Evolutionary conservation across 2,888 invertebrate species (phyloP).

Genomic region (Oegoconia quadripuncta): DNA sequence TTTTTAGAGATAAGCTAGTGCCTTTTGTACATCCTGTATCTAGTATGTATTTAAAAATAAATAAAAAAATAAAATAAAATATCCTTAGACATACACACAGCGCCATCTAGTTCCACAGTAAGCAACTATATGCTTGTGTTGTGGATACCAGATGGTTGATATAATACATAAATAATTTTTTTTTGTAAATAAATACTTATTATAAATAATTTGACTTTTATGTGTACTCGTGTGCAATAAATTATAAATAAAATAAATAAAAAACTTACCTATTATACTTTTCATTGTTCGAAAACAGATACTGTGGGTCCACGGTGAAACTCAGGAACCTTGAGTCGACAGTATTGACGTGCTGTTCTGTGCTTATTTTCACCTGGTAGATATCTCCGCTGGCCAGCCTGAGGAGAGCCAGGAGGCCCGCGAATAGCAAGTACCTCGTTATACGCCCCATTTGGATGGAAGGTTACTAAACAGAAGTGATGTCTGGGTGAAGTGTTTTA

Average conservation of each 20-base stretch:
- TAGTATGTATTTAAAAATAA: too few species aligned
- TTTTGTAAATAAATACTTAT: too few species aligned
- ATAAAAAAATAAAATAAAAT: too few species aligned
- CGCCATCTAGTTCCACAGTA: too few species aligned
- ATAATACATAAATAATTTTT: too few species aligned
- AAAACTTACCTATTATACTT: slow-evolving; percentile 48
- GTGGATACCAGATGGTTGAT: too few species aligned
- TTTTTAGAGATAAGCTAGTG: too few species aligned
- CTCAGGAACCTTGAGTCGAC: slow-evolving; percentile 86
- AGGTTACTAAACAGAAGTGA: slow-evolving; percentile 9
- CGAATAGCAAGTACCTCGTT: slow-evolving; percentile 4
- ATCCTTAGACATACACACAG: too few species aligned
- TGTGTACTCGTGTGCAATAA: too few species aligned
- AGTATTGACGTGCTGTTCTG: slow-evolving; percentile 80
- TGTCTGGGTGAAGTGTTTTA: slow-evolving; percentile 28
- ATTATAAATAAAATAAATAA: slow-evolving; percentile 20
- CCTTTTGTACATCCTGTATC: too few species aligned
- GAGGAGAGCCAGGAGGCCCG: slow-evolving; percentile 15
- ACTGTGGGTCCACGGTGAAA: slow-evolving; percentile 84
- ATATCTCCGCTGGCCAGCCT: slow-evolving; percentile 49
- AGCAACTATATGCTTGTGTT: too few species aligned
- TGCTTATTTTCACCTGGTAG: slow-evolving; percentile 77
- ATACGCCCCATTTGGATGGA: slow-evolving; percentile 4
- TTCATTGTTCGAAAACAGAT: slow-evolving; percentile 67
- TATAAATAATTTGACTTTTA: too few species aligned